Evolutionary conservation across 2,888 invertebrate genomes (phyloP).

Genomic region (Nomada flava): DNA sequence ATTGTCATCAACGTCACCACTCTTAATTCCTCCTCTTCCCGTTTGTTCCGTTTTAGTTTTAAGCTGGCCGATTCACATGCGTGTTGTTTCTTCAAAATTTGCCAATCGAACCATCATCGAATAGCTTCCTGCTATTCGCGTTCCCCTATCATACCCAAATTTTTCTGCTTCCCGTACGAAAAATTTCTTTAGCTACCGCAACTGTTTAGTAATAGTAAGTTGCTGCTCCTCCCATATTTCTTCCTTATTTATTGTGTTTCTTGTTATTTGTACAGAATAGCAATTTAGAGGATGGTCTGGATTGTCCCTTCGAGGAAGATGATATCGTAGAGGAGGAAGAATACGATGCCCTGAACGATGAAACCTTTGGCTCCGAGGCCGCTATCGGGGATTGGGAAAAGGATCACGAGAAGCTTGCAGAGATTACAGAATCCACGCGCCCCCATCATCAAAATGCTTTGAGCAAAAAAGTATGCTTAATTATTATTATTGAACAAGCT

Average conservation of each 20-base stretch:
- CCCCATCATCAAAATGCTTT: slow-evolving; percentile 69
- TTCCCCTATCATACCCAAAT: neutral
- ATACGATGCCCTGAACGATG: slow-evolving; percentile 96
- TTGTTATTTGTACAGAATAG: slow-evolving; percentile 42
- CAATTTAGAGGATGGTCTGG: slow-evolving; percentile 80
- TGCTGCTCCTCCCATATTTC: neutral
- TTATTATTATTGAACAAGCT: too few relatives aligned
- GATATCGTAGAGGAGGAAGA: slow-evolving; percentile 91
- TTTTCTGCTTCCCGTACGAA: neutral
- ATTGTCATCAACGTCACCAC: neutral
- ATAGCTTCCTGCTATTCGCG: neutral
- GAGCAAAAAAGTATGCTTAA: slow-evolving; percentile 62
- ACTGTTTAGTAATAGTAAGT: neutral
- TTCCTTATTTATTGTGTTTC: slow-evolving; percentile 6
- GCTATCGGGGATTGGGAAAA: slow-evolving; percentile 90
- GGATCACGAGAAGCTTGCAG: slow-evolving; percentile 89
- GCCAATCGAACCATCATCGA: neutral
- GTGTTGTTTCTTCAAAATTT: neutral
- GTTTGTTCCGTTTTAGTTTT: neutral
- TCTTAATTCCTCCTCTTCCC: slow-evolving; percentile 5
- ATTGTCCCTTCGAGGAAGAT: slow-evolving; percentile 85
- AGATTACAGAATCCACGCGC: slow-evolving; percentile 85
- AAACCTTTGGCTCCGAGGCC: slow-evolving; percentile 94
- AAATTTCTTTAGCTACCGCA: neutral
- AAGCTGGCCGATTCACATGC: neutral